Percentiles rank a stretch among this genome's conserved stretches.
Conservation (phyloP, 2,797 vertebrate genomes). For the Enteromius mattozi region DNA sequence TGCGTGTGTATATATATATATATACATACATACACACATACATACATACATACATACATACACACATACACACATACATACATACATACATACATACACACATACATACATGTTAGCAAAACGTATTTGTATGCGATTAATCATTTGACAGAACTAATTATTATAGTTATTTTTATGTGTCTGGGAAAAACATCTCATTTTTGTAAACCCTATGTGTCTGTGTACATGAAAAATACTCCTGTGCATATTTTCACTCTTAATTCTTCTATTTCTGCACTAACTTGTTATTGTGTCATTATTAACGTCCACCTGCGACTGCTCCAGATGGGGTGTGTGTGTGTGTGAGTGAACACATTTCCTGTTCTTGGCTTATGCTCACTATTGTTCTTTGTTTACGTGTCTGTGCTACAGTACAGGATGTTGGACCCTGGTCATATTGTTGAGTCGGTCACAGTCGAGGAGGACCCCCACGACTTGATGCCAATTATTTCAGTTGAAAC, state of each 20-base stretch:
- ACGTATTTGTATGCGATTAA: too few relatives aligned
- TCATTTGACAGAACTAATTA: too few relatives aligned
- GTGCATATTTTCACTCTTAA: neutral
- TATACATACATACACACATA: too few relatives aligned
- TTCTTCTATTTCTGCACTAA: slow-evolving; percentile 1
- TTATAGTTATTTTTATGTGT: neutral
- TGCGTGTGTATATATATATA: too few relatives aligned
- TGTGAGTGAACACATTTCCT: slow-evolving; percentile 30
- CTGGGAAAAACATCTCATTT: neutral
- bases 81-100: too few relatives aligned
- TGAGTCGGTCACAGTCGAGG: slow-evolving; percentile 87
- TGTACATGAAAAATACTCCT: neutral
- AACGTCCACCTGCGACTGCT: neutral
- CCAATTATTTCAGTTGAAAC: slow-evolving; percentile 89
- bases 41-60: too few relatives aligned
- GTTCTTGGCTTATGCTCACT: slow-evolving; percentile 23
- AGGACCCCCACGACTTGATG: slow-evolving; percentile 83
- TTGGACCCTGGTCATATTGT: slow-evolving; percentile 90
- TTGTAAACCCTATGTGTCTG: neutral
- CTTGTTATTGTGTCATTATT: slow-evolving; percentile 22
- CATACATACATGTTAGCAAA: too few relatives aligned
- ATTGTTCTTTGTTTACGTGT: slow-evolving; percentile 42
- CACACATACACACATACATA: too few relatives aligned
- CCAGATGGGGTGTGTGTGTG: slow-evolving; percentile 47
- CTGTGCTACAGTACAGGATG: slow-evolving; percentile 84